Conservation (phyloP, 2,113 vertebrate genomes). For the Actinemys pallida region DNA sequence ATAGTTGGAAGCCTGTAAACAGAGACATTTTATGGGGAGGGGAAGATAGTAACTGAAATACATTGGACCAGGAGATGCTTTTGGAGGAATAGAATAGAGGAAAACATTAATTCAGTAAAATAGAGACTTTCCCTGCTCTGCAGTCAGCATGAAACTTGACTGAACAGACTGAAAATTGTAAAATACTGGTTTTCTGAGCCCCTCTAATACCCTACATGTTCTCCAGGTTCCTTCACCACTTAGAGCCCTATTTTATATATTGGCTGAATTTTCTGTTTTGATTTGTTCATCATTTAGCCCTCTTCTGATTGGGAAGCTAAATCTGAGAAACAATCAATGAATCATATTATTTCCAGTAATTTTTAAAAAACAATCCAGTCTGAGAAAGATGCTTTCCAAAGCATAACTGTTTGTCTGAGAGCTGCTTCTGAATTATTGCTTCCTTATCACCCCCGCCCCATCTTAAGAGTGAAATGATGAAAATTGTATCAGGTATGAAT, state of each 20-base stretch:
- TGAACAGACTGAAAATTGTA: constrained; percentile 25
- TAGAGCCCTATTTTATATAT: constrained; percentile 9
- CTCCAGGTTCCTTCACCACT: background rate
- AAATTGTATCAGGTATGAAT: background rate
- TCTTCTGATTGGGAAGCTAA: background rate
- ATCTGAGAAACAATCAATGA: background rate
- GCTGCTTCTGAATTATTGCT: constrained; percentile 11
- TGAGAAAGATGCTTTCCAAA: constrained; percentile 32
- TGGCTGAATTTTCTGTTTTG: constrained; percentile 7
- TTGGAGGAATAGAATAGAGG: background rate
- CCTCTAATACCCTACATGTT: background rate
- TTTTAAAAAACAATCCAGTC: constrained; percentile 20
- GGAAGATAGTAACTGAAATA: background rate
- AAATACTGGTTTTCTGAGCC: constrained; percentile 18
- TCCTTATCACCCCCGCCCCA: background rate
- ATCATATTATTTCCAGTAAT: constrained; percentile 42
- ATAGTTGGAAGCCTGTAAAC: background rate
- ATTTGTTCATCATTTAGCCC: constrained; percentile 21
- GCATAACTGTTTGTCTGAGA: constrained; percentile 6
- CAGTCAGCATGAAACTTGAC: background rate
- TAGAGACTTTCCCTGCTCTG: background rate
- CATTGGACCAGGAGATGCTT: background rate
- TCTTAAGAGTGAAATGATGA: background rate
- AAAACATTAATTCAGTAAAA: background rate
- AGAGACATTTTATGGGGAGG: background rate